Percentiles rank a stretch among this genome's conserved stretches.
Evolutionary conservation across 1,140 invertebrate genomes (phyloP).

Genomic region (Cherax quadricarinatus): DNA sequence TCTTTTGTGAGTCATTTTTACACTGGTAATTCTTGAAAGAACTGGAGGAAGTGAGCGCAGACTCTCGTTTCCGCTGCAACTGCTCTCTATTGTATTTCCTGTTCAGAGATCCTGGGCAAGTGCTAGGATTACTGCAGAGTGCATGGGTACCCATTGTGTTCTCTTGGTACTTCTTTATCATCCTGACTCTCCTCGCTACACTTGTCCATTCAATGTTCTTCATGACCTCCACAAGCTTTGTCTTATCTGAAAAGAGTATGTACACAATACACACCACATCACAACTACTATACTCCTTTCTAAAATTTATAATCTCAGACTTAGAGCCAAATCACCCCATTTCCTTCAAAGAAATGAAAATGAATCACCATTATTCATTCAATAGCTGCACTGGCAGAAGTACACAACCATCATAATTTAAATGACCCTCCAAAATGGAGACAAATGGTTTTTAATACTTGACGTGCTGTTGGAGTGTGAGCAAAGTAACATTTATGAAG

Average conservation of each 20-base stretch:
- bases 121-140: neutral
- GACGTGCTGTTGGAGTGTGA: too few relatives aligned
- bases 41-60: neutral
- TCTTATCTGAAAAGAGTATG: conserved; percentile 19
- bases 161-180: neutral
- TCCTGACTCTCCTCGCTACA: neutral
- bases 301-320: too few relatives aligned
- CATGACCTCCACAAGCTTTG: neutral
- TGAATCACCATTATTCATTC: too few relatives aligned
- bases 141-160: neutral
- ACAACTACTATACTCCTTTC: too few relatives aligned
- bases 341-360: too few relatives aligned
- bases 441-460: too few relatives aligned
- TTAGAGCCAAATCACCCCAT: too few relatives aligned
- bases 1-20: neutral
- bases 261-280: too few relatives aligned
- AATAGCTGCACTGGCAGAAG: too few relatives aligned
- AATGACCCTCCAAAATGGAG: too few relatives aligned
- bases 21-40: neutral
- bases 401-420: too few relatives aligned
- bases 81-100: neutral
- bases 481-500: too few relatives aligned
- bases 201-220: conserved; percentile 5
- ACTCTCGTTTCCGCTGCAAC: conserved; percentile 1
- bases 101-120: conserved; percentile 23